Conservation (phyloP, 2,797 vertebrate species). For the Morelia viridis region DNA sequence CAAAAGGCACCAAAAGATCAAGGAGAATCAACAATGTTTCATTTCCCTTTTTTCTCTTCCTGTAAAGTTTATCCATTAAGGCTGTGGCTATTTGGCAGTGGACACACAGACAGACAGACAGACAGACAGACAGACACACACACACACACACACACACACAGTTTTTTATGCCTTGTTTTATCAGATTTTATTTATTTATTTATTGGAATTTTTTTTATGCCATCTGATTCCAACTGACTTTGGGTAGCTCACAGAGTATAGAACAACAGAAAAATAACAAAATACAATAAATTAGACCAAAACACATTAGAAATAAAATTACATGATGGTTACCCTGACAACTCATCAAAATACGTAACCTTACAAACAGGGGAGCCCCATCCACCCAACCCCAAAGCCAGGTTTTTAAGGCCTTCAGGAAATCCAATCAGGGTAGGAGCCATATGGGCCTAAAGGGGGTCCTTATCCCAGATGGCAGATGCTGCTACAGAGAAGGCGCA, state of each 20-base stretch:
- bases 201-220: neutral
- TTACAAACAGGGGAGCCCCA: neutral
- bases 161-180: too few species aligned
- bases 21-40: neutral
- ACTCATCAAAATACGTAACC: neutral
- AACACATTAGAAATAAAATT: neutral
- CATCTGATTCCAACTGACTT: neutral
- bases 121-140: too few species aligned
- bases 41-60: neutral
- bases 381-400: neutral
- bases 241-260: neutral
- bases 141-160: too few species aligned
- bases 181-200: neutral
- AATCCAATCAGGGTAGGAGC: neutral
- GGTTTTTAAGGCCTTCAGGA: neutral
- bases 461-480: neutral
- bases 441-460: neutral
- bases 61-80: neutral
- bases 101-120: neutral
- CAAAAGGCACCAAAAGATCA: neutral
- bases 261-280: neutral
- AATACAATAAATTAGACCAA: neutral
- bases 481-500: neutral
- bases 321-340: neutral
- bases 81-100: neutral